Base-by-base conservation (phyloP, 1,140 invertebrate species). In the Aradophagus sp. region DNA sequence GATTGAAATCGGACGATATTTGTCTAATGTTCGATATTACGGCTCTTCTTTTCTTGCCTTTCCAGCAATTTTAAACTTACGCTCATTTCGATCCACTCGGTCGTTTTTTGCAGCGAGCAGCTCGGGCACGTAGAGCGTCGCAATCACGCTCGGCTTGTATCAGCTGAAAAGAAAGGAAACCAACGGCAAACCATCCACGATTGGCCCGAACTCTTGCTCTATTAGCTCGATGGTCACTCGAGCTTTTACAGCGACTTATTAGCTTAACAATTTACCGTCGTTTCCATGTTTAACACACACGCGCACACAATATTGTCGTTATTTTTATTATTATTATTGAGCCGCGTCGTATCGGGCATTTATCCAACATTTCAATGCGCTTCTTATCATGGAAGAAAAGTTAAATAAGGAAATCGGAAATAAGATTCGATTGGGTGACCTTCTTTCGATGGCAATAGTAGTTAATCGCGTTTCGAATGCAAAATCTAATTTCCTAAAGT, bases 71-170 rank as follows among this genome's bases (percentile, higher is more conserved):
- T 52, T 61, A 47, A 66, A 67, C 42, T 67, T 56, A 56, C 62
- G 56, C 52, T 65, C 62, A 55, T 65, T 67, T 50, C 50, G 52
- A 67, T 73, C 69, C 62, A 67, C 69, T 67, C 61, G 48, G 56
- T 62, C 62, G 62, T 36, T 55, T 73, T 73, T 55, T 58, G 61
- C 59, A 55, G 53, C 42, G 50, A 72, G 68, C 66, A 72, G 36
- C 61, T 48, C 36, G 48, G 48, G 56, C 68, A 72, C 68, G 68
- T 72, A 56, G 48, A 72, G 61, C 68, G 66, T 72, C 61, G 55
- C 55, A 72, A 72, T 72, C 61, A 61, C 61, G 61, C 61, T 48
- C 52, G 53, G 47, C 55, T 68, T 59, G 65, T 68, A 68, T 68
- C 65, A 68, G 65, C 55, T 68, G 41, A 68, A 68, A 68, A 59